Evolutionary conservation across 37 sponge, comb jelly and placozoan species (phyloP).

Genomic region (Oopsacas minuta): DNA sequence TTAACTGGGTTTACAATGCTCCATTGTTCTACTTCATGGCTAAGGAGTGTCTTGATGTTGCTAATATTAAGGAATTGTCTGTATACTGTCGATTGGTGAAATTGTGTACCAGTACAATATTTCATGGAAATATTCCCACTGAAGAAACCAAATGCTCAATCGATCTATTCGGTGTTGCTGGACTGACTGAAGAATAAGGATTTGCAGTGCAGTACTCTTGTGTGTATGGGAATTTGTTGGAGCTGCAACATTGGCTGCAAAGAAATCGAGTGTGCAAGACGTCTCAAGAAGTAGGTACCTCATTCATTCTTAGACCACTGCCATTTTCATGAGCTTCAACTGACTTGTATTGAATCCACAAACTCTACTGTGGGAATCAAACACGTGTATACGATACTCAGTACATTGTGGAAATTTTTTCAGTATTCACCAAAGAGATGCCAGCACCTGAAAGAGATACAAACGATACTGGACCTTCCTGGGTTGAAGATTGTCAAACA

Average conservation of each 20-base stretch:
- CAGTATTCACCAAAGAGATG: constrained; percentile 5
- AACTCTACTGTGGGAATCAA: not conserved
- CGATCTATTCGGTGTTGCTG: not conserved
- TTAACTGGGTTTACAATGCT: not conserved
- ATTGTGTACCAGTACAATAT: not conserved
- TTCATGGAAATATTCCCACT: constrained; percentile 11
- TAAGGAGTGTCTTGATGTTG: not conserved
- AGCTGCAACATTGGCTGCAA: not conserved
- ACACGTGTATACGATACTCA: constrained; percentile 16
- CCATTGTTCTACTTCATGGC: not conserved
- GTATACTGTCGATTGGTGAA: not conserved
- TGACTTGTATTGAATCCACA: not conserved
- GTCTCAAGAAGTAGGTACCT: not conserved
- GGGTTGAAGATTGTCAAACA: constrained; percentile 15
- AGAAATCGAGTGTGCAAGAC: not conserved
- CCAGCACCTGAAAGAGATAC: constrained; percentile 3
- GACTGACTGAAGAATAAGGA: not conserved
- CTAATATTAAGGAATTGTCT: not conserved
- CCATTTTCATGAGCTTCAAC: not conserved
- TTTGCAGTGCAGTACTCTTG: not conserved
- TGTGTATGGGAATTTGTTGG: not conserved
- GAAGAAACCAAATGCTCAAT: constrained; percentile 17
- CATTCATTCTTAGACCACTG: not conserved
- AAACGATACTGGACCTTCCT: constrained; percentile 10
- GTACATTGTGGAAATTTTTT: not conserved